Conservation (phyloP, 2,113 vertebrate genomes). For the Pipa parva region DNA sequence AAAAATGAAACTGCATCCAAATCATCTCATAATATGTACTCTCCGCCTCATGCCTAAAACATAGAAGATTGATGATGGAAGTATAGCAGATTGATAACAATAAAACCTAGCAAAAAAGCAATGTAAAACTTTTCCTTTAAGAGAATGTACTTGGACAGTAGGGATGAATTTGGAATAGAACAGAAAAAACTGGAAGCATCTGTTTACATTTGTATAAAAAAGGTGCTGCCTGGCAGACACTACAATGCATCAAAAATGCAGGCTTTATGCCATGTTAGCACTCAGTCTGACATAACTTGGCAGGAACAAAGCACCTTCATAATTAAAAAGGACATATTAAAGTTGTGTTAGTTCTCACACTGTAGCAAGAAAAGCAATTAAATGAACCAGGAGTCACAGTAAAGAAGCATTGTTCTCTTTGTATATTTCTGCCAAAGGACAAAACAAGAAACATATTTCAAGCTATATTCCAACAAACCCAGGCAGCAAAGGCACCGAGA, state of each 20-base stretch:
- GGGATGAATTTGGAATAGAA: conserved; percentile 11
- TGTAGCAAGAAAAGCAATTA: neutral
- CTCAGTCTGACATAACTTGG: conserved; percentile 25
- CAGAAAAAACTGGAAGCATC: conserved; percentile 17
- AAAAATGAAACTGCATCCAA: no score
- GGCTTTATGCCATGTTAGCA: conserved; percentile 15
- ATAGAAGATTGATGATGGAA: no score
- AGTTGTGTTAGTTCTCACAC: conserved; percentile 21
- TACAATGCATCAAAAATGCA: conserved; percentile 1
- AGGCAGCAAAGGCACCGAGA: neutral
- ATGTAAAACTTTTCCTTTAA: no score
- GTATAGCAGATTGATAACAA: no score
- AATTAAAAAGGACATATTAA: conserved; percentile 23
- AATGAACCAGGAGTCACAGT: neutral
- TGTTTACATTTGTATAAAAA: conserved; percentile 29
- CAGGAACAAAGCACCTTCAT: conserved; percentile 3
- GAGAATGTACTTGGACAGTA: neutral
- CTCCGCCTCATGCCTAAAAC: no score
- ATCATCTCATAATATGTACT: no score
- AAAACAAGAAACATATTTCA: neutral
- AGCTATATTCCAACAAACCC: conserved; percentile 4
- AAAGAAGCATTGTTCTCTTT: neutral
- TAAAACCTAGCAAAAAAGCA: no score
- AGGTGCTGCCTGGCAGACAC: conserved; percentile 12
- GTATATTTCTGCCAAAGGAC: neutral